phyloP scores from a whole-genome alignment of 2,888 invertebrate species.

The Abscondita cerata region DNA sequence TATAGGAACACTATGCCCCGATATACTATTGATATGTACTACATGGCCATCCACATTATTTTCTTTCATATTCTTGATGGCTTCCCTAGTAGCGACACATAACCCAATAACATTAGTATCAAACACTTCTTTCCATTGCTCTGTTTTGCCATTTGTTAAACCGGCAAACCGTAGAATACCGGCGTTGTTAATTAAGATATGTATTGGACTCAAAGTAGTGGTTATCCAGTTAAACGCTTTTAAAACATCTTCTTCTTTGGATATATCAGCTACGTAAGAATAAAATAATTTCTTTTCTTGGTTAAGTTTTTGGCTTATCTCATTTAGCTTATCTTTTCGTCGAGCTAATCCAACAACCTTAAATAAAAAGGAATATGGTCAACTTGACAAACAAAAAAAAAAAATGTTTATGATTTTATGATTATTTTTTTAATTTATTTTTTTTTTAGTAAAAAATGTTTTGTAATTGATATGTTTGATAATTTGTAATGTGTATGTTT shows the following conservation, averaged over 20 bases:
- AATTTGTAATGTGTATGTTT: too few species aligned
- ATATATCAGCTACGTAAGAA: conserved; percentile 18
- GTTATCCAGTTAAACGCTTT: conserved; percentile 32
- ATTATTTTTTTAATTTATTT: too few species aligned
- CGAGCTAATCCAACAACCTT: not conserved
- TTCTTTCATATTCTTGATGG: conserved; percentile 38
- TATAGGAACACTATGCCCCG: not conserved
- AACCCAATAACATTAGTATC: conserved; percentile 42
- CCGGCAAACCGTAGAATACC: conserved; percentile 28
- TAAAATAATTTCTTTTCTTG: not conserved
- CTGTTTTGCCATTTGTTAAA: conserved; percentile 36
- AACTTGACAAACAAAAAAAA: too few species aligned
- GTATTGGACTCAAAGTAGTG: conserved; percentile 35
- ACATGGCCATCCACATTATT: conserved; percentile 36
- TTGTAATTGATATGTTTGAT: too few species aligned
- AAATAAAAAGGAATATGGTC: too few species aligned
- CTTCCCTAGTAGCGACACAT: conserved; percentile 38
- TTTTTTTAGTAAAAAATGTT: too few species aligned
- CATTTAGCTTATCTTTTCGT: not conserved
- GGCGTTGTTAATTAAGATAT: conserved; percentile 37
- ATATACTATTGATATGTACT: conserved; percentile 9
- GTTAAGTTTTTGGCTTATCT: not conserved
- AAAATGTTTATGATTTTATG: too few species aligned
- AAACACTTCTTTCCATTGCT: conserved; percentile 40
- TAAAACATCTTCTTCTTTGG: conserved; percentile 31